phyloP scores from a whole-genome alignment of 2,888 invertebrate species.

The Fragum whitleyi region DNA sequence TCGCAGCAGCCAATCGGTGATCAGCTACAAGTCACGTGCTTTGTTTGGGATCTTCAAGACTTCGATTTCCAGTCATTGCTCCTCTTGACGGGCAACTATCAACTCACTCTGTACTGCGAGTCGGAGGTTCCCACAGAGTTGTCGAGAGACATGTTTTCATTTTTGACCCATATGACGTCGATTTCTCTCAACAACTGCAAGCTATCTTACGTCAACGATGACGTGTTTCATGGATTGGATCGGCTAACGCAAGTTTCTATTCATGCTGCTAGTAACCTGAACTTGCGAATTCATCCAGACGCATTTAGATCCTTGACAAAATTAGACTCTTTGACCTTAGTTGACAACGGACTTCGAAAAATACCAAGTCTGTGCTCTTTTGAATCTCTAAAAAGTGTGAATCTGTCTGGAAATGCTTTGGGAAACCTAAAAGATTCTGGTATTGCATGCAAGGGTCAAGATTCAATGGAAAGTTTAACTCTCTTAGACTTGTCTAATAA shows the following conservation, averaged over 20 bases:
- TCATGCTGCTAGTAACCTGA: constrained; percentile 43
- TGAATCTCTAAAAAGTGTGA: constrained; percentile 31
- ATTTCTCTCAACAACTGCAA: constrained; percentile 52
- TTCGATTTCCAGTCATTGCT: constrained; percentile 33
- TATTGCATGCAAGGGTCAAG: constrained; percentile 33
- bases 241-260: constrained; percentile 31
- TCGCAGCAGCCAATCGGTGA: neutral
- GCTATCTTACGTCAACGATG: constrained; percentile 45
- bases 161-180: constrained; percentile 22
- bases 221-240: constrained; percentile 43
- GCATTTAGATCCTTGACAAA: constrained; percentile 34
- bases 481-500: constrained; percentile 57
- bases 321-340: constrained; percentile 33
- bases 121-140: constrained; percentile 49
- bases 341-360: constrained; percentile 40
- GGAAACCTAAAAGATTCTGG: constrained; percentile 45
- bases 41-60: constrained; percentile 47
- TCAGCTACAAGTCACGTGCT: constrained; percentile 46
- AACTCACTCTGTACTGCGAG: constrained; percentile 43
- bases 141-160: constrained; percentile 37
- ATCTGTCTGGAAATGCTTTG: constrained; percentile 54
- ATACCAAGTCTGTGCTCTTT: constrained; percentile 48
- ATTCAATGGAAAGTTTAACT: constrained; percentile 11
- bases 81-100: constrained; percentile 31
- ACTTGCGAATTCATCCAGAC: constrained; percentile 49